Evolutionary conservation across 2,797 vertebrate genomes (phyloP).

Genomic region (Rhinophrynus dorsalis): DNA sequence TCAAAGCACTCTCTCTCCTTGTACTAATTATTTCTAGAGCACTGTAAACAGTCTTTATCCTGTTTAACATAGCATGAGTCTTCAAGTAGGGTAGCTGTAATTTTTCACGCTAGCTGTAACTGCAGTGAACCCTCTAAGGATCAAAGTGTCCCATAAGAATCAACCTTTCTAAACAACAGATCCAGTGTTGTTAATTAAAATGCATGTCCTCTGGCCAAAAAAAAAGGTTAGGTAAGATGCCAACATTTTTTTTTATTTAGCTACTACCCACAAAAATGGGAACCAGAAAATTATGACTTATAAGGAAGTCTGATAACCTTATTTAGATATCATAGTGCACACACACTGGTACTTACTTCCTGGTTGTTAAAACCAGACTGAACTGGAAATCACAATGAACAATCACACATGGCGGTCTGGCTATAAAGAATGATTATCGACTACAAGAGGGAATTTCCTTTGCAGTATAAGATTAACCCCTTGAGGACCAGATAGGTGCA

Average conservation of each 20-base stretch:
- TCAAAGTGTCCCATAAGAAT: constrained; percentile 20
- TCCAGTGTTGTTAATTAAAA: constrained; percentile 1
- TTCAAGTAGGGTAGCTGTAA: constrained; percentile 1
- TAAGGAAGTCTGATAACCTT: constrained; percentile 11
- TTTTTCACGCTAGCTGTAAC: constrained; percentile 17
- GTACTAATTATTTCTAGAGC: not conserved
- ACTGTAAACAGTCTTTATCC: constrained; percentile 2
- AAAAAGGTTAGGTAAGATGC: not conserved
- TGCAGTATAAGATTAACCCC: no score
- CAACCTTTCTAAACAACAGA: constrained; percentile 11
- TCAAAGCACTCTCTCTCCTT: not conserved
- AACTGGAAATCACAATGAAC: constrained; percentile 30
- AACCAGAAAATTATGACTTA: constrained; percentile 2
- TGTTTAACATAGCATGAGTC: constrained; percentile 11
- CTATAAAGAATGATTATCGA: not conserved
- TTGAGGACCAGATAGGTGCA: no score
- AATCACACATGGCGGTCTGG: not conserved
- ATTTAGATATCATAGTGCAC: constrained; percentile 5
- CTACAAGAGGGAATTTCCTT: not conserved
- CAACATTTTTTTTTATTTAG: not conserved
- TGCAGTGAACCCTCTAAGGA: constrained; percentile 20
- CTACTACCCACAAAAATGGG: not conserved
- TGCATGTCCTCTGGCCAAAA: not conserved
- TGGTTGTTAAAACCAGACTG: constrained; percentile 22
- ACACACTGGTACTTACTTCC: not conserved